phyloP scores from a whole-genome alignment of 2,113 vertebrate genomes.

The Nanorana parkeri region DNA sequence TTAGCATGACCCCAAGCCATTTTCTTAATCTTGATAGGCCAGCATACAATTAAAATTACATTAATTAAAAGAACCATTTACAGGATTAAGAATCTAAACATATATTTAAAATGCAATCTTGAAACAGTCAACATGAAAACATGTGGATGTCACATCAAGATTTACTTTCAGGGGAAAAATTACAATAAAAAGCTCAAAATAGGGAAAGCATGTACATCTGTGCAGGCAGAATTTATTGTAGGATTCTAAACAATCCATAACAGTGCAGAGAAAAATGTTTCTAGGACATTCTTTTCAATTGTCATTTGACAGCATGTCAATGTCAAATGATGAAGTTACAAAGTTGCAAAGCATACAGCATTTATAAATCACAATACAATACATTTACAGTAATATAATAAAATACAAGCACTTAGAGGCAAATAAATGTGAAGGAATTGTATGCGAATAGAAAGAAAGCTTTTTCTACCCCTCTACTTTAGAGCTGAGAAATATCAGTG shows the following conservation, averaged over 20 bases:
- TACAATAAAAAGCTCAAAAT: too few relatives aligned
- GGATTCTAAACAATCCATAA: not conserved
- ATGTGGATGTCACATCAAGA: too few relatives aligned
- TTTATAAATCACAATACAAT: constrained; percentile 27
- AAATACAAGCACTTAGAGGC: constrained; percentile 53
- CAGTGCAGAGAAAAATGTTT: not conserved
- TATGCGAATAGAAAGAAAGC: constrained; percentile 53
- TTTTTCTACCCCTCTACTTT: constrained; percentile 53
- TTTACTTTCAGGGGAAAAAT: too few relatives aligned
- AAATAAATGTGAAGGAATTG: constrained; percentile 43
- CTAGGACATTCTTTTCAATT: not conserved
- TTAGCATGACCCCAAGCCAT: too few relatives aligned
- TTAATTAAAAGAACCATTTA: too few relatives aligned
- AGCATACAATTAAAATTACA: too few relatives aligned
- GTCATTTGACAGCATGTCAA: constrained; percentile 7
- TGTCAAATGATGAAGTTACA: constrained; percentile 36
- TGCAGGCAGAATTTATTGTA: not conserved
- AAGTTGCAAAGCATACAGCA: constrained; percentile 24
- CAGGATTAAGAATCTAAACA: too few relatives aligned
- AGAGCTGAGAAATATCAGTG: constrained; percentile 58
- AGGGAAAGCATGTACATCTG: too few relatives aligned
- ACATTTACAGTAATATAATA: constrained; percentile 53
- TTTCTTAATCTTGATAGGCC: too few relatives aligned
- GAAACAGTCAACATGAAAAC: too few relatives aligned
- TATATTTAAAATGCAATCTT: too few relatives aligned